Evolutionary conservation across 2,113 vertebrate species (phyloP), one percentile per base, ranked within the genome.

Genomic region (Antennarius striatus): DNA sequence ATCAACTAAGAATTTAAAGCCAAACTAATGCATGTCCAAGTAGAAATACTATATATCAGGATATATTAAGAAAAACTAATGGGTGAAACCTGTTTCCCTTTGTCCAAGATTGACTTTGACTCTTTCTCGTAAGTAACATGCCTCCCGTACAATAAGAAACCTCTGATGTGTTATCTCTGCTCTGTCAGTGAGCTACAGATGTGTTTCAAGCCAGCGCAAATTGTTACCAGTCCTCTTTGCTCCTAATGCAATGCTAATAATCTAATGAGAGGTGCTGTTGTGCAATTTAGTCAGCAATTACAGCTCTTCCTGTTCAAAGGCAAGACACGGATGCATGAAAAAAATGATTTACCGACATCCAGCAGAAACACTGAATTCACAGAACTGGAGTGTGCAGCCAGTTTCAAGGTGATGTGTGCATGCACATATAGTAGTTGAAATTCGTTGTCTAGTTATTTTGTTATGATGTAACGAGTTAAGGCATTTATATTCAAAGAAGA

Each of bases 181-280:
- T 63, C 32, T 62, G 42, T 29, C 48, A 61, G 1, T 22, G 63
- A 60, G 39, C 17, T 29, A 46, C 5, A 11, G n/a, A 52, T 3
- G 30, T n/a, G 22, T 51, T 49, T 14, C 13, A 74, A 61, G 42
- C 68, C n/a, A 28, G 29, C 58, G 36, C 30, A 63, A 56, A 63
- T 51, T 6, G 10, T 59, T 12, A 47, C 48, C 49, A n/a, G 54
- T 55, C 47, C 58, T 64, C 28, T 79, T 71, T 66, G 70, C 59
- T 79, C 62, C 32, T 69, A 73, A 86, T 71, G 74, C 65, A 54
- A 62, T 58, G 70, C 61, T 80, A 81, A 82, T 63, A 63, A 73
- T 56, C 49, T 69, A 74, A 80, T 74, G 58, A 71, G 45, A 53
- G 54, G 15, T 69, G 39, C 42, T 56, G 68, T 32, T 67, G 69